Evolutionary conservation across 2,113 vertebrate species (phyloP).

Genomic region (Ammospiza nelsoni): DNA sequence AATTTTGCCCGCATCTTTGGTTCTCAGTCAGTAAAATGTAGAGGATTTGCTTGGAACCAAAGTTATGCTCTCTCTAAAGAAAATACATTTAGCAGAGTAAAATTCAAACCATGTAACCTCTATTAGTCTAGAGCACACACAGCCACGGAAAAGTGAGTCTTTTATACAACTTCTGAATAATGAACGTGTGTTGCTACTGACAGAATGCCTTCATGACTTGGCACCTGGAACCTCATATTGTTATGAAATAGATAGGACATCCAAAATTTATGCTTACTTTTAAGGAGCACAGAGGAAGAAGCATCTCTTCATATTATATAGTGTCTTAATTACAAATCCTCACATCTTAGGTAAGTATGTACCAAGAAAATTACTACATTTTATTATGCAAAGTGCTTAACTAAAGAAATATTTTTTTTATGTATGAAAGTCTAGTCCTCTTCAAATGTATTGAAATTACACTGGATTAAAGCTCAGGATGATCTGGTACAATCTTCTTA

Average conservation of each 20-base stretch:
- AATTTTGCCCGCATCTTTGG: neutral
- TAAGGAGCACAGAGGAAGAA: neutral
- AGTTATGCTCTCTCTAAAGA: constrained; percentile 20
- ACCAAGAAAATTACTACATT: neutral
- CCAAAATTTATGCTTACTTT: neutral
- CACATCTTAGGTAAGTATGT: neutral
- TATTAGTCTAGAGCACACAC: constrained; percentile 19
- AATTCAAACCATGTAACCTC: neutral
- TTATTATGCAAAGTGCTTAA: neutral
- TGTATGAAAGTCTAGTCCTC: neutral
- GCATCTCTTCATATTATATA: neutral
- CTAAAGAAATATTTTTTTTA: neutral
- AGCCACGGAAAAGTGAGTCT: constrained; percentile 24
- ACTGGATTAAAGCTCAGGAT: neutral
- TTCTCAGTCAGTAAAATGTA: neutral
- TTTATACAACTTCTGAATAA: constrained; percentile 33
- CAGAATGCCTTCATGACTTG: constrained; percentile 36
- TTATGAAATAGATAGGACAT: neutral
- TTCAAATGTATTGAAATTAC: neutral
- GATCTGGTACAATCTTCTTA: neutral
- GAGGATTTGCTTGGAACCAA: constrained; percentile 13
- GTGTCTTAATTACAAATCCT: neutral
- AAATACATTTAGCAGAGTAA: neutral
- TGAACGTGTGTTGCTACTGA: neutral
- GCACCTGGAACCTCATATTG: neutral